Base-by-base conservation (phyloP, 2,888 invertebrate species). In the Spialia ferax region DNA sequence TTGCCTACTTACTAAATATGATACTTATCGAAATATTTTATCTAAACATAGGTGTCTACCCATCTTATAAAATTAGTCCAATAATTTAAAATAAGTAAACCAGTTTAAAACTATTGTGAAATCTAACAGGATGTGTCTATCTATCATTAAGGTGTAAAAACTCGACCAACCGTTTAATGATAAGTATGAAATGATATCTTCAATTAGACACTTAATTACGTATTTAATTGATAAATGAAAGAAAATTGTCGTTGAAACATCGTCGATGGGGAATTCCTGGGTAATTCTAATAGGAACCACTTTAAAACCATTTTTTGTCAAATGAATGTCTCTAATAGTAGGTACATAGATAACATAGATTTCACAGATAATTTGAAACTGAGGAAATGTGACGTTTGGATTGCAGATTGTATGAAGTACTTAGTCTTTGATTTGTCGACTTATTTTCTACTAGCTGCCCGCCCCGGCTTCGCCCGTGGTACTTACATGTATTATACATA, bases 101-200 rank as follows among this genome's bases (percentile, higher is more conserved):
- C 11, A 35, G 3, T 35, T 11, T 11, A 35, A 35, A 35, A 35
- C 11, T 35, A 35, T 35, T 35, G 32, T 35, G 32, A 35, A 35
- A 35, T 42, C n/a, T 15, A 15, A 15, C 15, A 42, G 42, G 42
- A 42, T 42, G 42, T 42, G n/a, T n/a, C n/a, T n/a, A 38, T 13
- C 13, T 38, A 42, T n/a, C 42, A 42, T 42, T 42, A 42, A 48
- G 20, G 48, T 48, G 48, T 10, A 48, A 48, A 48, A 48, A 48
- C 10, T 48, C 20, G 20, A 48, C 7, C 48, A 20, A 48, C 48
- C 48, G 48, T 20, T 48, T 42, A 42, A 42, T 42, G 42, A 15
- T 42, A 42, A n/a, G n/a, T n/a, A n/a, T 42, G 42, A 48, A 48
- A 48, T 48, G 48, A 45, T 45, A 45, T 45, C 18, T 45, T 45